A percentile compares a stretch with the other conserved stretches of the same genome.
phyloP scores from a whole-genome alignment of 2,113 vertebrate genomes.

The Pluvialis apricaria region DNA sequence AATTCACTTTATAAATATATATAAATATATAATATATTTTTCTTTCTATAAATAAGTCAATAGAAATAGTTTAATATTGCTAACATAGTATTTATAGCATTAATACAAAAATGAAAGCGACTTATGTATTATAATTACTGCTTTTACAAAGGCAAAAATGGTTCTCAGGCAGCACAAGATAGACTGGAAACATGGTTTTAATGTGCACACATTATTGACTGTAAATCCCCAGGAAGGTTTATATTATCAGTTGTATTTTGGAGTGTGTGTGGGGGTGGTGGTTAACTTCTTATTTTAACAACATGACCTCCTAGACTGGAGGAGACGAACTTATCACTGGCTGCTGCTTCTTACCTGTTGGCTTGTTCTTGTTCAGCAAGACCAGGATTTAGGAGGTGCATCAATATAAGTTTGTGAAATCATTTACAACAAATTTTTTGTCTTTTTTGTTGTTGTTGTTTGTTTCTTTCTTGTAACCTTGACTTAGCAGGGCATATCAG shows the following conservation, averaged over 20 bases:
- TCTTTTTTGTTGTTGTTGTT: too few species aligned
- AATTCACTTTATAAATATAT: neutral
- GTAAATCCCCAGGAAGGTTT: too few species aligned
- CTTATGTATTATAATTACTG: conserved; percentile 42
- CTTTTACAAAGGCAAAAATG: conserved; percentile 25
- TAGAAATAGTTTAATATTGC: conserved; percentile 71
- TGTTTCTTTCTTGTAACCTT: neutral
- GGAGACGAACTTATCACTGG: neutral
- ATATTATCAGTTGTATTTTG: neutral
- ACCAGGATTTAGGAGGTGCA: neutral
- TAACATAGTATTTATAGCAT: conserved; percentile 68
- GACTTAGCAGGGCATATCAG: neutral
- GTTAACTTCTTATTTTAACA: neutral
- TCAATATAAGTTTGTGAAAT: neutral
- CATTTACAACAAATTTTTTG: neutral
- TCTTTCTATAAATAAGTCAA: conserved; percentile 65
- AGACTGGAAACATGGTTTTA: neutral
- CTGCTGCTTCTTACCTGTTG: neutral
- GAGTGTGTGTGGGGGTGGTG: neutral
- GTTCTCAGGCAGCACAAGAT: conserved; percentile 47
- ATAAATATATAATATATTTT: conserved; percentile 63
- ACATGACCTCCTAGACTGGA: neutral
- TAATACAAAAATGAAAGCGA: conserved; percentile 32
- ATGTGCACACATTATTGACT: neutral
- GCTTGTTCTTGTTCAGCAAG: neutral